Percentiles rank a stretch among this genome's conserved stretches.
Conservation (phyloP, 2,888 invertebrate species). For the Cactoblastis cactorum region DNA sequence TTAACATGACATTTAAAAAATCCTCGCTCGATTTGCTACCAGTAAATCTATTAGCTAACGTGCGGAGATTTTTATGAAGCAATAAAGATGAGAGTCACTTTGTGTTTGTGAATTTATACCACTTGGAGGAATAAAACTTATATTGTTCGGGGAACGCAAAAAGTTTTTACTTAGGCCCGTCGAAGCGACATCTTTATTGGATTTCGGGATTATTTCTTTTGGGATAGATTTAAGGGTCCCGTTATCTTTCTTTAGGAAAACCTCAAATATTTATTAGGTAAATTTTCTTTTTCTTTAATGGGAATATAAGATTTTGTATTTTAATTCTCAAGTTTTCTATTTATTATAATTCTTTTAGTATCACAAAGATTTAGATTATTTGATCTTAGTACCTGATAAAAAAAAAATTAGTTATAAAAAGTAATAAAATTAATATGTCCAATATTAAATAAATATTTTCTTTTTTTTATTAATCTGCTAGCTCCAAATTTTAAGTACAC, state of each 20-base stretch:
- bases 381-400: background rate
- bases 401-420: background rate
- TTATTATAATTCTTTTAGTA: background rate
- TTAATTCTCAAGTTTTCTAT: too few relatives aligned
- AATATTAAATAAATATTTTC: too few relatives aligned
- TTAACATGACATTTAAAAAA: constrained; percentile 47
- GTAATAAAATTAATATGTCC: too few relatives aligned
- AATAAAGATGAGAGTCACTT: constrained; percentile 75
- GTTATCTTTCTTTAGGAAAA: constrained; percentile 45
- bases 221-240: constrained; percentile 38
- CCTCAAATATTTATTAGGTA: constrained; percentile 40
- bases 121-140: constrained; percentile 75
- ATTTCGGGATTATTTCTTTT: constrained; percentile 68
- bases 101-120: constrained; percentile 77
- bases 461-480: too few relatives aligned
- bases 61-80: constrained; percentile 10
- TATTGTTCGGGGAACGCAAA: constrained; percentile 72
- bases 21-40: background rate
- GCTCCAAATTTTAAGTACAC: too few relatives aligned
- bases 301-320: background rate
- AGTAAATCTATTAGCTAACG: constrained; percentile 3
- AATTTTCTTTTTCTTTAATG: background rate
- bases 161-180: constrained; percentile 74
- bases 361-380: too few relatives aligned
- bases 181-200: constrained; percentile 73